Evolutionary conservation across 2,888 invertebrate genomes (phyloP).

Genomic region (Chymomyza amoena): DNA sequence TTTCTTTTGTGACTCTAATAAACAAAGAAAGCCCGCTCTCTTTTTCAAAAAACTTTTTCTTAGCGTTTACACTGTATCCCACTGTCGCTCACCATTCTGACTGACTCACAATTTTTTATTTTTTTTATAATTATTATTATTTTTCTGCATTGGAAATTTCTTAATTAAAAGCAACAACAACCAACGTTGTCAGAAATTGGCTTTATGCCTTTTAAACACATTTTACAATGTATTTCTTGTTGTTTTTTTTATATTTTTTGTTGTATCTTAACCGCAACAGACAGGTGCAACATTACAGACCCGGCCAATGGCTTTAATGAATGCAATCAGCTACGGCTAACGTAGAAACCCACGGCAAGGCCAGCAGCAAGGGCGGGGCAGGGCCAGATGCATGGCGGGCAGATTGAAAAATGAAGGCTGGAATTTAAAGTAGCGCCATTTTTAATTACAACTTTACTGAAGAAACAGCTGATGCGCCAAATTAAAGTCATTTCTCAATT

Average conservation of each 20-base stretch:
- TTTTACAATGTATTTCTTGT: constrained; percentile 44
- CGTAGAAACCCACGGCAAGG: not conserved
- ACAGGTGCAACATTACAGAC: not conserved
- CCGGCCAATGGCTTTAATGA: not conserved
- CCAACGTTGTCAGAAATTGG: constrained; percentile 46
- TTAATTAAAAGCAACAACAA: constrained; percentile 52
- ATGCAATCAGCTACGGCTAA: not conserved
- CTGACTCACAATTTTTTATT: constrained; percentile 28
- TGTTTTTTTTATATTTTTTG: not conserved
- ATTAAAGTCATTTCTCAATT: not conserved
- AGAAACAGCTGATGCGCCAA: not conserved
- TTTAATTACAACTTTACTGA: not conserved
- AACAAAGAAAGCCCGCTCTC: too few relatives aligned
- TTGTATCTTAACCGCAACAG: not conserved
- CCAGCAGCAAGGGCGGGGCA: not conserved
- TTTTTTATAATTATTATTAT: constrained; percentile 70
- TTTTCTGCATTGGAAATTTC: constrained; percentile 67
- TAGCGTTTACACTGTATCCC: too few relatives aligned
- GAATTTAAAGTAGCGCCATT: not conserved
- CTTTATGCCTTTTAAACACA: constrained; percentile 61
- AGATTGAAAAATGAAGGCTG: not conserved
- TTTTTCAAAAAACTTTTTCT: too few relatives aligned
- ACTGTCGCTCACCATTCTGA: too few relatives aligned
- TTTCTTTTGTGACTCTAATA: too few relatives aligned
- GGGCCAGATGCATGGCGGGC: not conserved